Percentiles rank a stretch among this genome's conserved stretches.
Evolutionary conservation across 2,113 vertebrate species (phyloP).

Genomic region (Cavia aperea): DNA sequence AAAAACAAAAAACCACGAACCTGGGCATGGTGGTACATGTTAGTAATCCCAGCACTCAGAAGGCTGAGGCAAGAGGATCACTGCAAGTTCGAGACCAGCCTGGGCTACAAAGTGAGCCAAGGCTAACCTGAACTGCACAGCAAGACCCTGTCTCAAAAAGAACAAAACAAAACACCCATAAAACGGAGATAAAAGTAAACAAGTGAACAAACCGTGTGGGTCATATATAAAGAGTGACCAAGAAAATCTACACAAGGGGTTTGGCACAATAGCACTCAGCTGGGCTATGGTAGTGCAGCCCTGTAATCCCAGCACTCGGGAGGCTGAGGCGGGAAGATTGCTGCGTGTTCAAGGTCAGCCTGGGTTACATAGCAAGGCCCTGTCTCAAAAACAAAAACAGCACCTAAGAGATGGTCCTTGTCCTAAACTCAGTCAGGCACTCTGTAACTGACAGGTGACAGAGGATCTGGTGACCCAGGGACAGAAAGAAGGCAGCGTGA

Average conservation of each 20-base stretch:
- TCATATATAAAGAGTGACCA: background rate
- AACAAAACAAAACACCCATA: background rate
- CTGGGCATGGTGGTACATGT: too few relatives aligned
- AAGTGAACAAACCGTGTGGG: background rate
- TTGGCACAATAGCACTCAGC: background rate
- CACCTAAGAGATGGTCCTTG: rapidly evolving
- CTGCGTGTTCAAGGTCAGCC: background rate
- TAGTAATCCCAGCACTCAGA: too few relatives aligned
- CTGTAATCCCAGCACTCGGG: background rate
- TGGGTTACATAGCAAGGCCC: background rate
- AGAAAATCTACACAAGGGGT: rapidly evolving
- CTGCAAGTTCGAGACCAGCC: too few relatives aligned
- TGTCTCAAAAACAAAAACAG: background rate
- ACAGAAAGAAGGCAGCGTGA: background rate
- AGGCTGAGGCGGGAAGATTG: background rate
- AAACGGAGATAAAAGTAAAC: background rate
- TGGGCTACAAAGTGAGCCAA: too few relatives aligned
- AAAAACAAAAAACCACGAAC: too few relatives aligned
- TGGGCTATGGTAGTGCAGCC: background rate
- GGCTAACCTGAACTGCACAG: too few relatives aligned
- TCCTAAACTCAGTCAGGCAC: background rate
- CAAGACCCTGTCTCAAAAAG: too few relatives aligned
- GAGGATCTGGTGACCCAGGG: background rate
- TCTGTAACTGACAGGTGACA: background rate
- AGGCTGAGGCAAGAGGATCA: too few relatives aligned